phyloP scores from a whole-genome alignment of 2,888 invertebrate species.

The Amiota mariae region DNA sequence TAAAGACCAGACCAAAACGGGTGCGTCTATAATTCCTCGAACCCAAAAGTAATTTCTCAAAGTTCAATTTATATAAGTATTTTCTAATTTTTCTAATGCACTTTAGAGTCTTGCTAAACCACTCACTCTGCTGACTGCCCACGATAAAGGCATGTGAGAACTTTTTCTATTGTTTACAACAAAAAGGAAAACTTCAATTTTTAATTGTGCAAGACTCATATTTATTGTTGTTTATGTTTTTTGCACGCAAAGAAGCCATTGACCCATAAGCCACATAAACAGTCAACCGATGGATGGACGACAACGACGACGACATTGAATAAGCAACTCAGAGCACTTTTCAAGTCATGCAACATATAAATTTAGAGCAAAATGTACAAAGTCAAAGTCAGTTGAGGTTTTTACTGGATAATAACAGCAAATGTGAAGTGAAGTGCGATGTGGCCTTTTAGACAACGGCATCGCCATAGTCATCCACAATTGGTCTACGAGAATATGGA shows the following conservation, averaged over 20 bases:
- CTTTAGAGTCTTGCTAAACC: slow-evolving; percentile 14
- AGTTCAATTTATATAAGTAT: slow-evolving; percentile 1
- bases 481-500: too few relatives aligned
- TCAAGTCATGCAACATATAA: slow-evolving; percentile 5
- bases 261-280: slow-evolving; percentile 8
- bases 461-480: too few relatives aligned
- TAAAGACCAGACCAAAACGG: background rate
- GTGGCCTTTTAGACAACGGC: too few relatives aligned
- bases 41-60: slow-evolving; percentile 2
- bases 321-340: background rate
- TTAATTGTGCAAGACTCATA: too few relatives aligned
- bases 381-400: background rate
- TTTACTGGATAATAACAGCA: background rate
- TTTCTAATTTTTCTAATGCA: background rate
- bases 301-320: background rate
- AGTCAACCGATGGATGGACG: background rate
- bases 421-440: background rate
- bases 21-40: slow-evolving; percentile 41
- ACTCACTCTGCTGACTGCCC: too few relatives aligned
- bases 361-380: slow-evolving; percentile 2
- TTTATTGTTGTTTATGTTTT: too few relatives aligned
- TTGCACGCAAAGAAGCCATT: slow-evolving; percentile 11
- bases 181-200: too few relatives aligned
- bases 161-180: too few relatives aligned
- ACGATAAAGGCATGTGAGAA: too few relatives aligned